Base-by-base conservation (phyloP, 2,797 vertebrate species). In the Sebastes glaucus region DNA sequence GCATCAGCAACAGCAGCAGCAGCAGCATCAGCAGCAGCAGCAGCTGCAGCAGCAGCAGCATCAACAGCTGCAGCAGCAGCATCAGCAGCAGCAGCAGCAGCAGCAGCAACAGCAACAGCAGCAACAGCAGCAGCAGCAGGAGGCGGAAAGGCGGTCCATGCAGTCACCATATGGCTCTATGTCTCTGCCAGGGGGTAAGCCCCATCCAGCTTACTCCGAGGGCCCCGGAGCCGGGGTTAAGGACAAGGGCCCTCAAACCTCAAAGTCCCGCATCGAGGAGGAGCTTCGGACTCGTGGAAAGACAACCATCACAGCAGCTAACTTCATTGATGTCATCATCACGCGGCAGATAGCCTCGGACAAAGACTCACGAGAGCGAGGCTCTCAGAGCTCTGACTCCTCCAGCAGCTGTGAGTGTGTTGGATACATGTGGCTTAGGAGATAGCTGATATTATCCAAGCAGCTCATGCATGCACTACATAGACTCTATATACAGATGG, bases 251-350 rank as follows among this genome's bases (percentile, higher is more conserved):
- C 96, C 97, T 59, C 97, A 97, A 87, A 97, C 97, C 6, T 90
- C 91, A 78, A 99, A 99, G 94, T 98, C 97, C 52, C 97, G 97
- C 91, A 99, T 99, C 38, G 97, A 99, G 93, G 98, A 99, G 94
- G 99, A 99, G 95, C 96, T 99, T 84, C 96, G 98, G 88, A 98
- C 98, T 28, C 96, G 96, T 67, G 98, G 99, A 70, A 99, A 99
- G 95, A 99, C 99, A 65, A 99, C 98, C 77, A 99, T 99, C 89
- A 99, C 98, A 27, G 98, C 98, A 25, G 98, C 98, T 86, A 99
- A 98, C 94, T 99, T 99, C 94, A 99, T 99, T 61, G 98, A 99
- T 81, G 98, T 99, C 94, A 99, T 99, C 96, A 99, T 99, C 94
- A 99, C 98, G 7, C 96, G 97, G 78, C 98, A 99, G 93, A 99